These are phyloP conservation scores for Norana najaformis DNA, from an alignment of 2,888 invertebrate species.

Conservation along the genomic window DNA sequence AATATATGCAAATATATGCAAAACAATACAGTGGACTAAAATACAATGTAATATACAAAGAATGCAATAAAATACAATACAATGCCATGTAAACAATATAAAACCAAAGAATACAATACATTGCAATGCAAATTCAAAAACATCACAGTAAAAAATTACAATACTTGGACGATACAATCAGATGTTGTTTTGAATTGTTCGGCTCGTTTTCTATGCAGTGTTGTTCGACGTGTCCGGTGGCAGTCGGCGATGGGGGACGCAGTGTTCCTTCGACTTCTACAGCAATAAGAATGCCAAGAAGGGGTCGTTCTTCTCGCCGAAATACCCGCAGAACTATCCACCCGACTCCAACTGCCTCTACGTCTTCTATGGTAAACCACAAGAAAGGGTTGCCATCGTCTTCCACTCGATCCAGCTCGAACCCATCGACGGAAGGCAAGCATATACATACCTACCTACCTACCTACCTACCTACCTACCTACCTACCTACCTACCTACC, in stretches of 20 bases:
- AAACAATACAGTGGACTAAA: too few species aligned
- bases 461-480: too few species aligned
- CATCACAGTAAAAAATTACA: too few species aligned
- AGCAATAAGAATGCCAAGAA: constrained; percentile 49
- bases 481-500: too few species aligned
- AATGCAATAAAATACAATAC: too few species aligned
- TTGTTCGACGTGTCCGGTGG: constrained; percentile 52
- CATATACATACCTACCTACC: neutral
- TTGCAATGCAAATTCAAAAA: too few species aligned
- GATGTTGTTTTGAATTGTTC: neutral
- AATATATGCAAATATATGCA: too few species aligned
- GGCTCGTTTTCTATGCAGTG: constrained; percentile 47
- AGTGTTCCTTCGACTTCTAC: constrained; percentile 55
- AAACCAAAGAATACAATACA: neutral
- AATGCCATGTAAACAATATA: neutral
- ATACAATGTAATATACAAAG: too few species aligned
- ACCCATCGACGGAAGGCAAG: constrained; percentile 38
- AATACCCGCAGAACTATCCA: constrained; percentile 62
- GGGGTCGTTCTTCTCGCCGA: constrained; percentile 58
- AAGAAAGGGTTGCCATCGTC: constrained; percentile 52
- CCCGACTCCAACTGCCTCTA: constrained; percentile 61
- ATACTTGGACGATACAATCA: too few species aligned
- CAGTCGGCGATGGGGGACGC: constrained; percentile 48
- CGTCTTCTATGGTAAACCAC: constrained; percentile 57
- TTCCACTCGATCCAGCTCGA: constrained; percentile 57